Evolutionary conservation across 2,113 vertebrate genomes (phyloP).

Genomic region (Suncus etruscus): DNA sequence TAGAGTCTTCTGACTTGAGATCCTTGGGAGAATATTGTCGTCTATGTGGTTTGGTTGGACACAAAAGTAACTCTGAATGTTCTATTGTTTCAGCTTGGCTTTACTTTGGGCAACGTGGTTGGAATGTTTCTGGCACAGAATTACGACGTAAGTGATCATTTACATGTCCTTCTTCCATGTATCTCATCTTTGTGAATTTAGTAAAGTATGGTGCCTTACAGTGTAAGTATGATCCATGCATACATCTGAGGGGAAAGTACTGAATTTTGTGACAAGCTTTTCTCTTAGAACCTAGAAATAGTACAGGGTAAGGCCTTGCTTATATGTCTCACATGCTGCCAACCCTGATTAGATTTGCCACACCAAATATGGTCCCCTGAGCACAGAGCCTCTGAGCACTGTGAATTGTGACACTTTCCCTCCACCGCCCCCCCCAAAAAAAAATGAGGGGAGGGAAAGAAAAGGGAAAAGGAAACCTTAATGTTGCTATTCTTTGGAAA

Average conservation of each 20-base stretch:
- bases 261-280: slow-evolving; percentile 46
- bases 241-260: slow-evolving; percentile 6
- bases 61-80: slow-evolving; percentile 48
- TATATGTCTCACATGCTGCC: too few relatives aligned
- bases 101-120: slow-evolving; percentile 96
- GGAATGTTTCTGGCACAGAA: slow-evolving; percentile 99
- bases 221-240: not conserved
- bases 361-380: too few relatives aligned
- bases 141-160: slow-evolving; percentile 92
- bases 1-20: not conserved
- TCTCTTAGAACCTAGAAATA: not conserved
- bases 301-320: too few relatives aligned
- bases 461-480: not conserved
- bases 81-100: slow-evolving; percentile 92
- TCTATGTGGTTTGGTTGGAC: not conserved
- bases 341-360: too few relatives aligned
- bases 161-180: not conserved
- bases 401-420: too few relatives aligned
- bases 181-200: slow-evolving; percentile 23
- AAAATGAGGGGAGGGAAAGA: not conserved
- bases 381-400: too few relatives aligned
- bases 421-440: not conserved
- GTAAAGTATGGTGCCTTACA: not conserved
- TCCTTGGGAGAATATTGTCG: not conserved
- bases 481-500: too few relatives aligned